Evolutionary conservation across 2,113 vertebrate species (phyloP).

Genomic region (Poecile atricapillus): DNA sequence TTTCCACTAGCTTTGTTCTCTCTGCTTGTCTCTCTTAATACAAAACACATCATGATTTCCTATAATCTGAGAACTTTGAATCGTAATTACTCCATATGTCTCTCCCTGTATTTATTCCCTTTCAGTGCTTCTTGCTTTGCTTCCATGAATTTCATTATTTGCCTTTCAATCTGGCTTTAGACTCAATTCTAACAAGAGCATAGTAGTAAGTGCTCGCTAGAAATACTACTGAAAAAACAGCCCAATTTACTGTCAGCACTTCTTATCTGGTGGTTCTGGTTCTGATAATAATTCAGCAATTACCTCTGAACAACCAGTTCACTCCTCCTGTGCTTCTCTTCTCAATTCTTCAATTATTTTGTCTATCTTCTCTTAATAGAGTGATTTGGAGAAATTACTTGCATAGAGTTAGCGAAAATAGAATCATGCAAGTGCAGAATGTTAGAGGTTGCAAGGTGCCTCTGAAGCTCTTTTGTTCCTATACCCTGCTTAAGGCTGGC

Average conservation of each 20-base stretch:
- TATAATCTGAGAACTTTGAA: not conserved
- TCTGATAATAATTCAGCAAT: conserved; percentile 32
- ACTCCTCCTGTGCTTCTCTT: not conserved
- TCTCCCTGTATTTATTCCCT: not conserved
- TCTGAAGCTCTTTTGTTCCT: not conserved
- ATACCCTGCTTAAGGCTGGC: not conserved
- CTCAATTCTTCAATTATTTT: conserved; percentile 17
- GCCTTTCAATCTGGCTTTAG: not conserved
- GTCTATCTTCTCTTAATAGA: not conserved
- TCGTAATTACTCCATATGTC: not conserved
- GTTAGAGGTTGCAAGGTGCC: not conserved
- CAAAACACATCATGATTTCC: not conserved
- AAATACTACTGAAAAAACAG: conserved; percentile 7
- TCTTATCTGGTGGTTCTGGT: not conserved
- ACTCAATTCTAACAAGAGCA: not conserved
- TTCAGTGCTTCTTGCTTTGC: not conserved
- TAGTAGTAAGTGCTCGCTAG: not conserved
- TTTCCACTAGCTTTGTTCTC: not conserved
- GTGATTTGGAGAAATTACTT: conserved; percentile 10
- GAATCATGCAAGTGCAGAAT: not conserved
- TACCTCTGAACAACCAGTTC: not conserved
- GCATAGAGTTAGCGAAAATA: not conserved
- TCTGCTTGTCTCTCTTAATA: not conserved
- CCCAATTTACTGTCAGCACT: not conserved
- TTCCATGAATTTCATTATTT: not conserved